Conservation (phyloP, 1,140 invertebrate genomes). For the Leptinotarsa defecta region DNA sequence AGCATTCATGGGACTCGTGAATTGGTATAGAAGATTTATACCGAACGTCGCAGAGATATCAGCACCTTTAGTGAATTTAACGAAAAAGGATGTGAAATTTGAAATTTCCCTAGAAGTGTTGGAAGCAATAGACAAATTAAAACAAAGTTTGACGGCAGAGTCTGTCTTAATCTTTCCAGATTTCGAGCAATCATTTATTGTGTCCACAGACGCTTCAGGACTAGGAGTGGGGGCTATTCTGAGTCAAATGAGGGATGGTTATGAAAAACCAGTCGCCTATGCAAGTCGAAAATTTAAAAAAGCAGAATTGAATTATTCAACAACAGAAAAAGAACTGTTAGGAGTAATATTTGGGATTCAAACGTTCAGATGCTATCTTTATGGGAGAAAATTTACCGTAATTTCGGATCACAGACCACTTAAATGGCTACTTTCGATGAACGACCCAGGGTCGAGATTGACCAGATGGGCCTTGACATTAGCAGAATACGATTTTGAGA, state of each 20-base stretch:
- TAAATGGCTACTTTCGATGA: conserved; percentile 30
- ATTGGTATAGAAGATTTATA: conserved; percentile 35
- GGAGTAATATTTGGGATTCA: conserved; percentile 19
- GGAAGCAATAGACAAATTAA: conserved; percentile 23
- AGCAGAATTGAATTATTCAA: conserved; percentile 25
- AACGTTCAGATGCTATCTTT: conserved; percentile 28
- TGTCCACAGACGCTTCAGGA: conserved; percentile 53
- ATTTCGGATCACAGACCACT: conserved; percentile 26
- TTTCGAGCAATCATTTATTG: conserved; percentile 49
- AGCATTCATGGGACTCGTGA: conserved; percentile 29
- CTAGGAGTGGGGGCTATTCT: conserved; percentile 32
- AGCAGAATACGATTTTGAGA: conserved; percentile 29
- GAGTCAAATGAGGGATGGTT: conserved; percentile 16
- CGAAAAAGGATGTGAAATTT: conserved; percentile 22
- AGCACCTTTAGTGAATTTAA: conserved; percentile 20
- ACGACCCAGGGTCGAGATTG: conserved; percentile 29
- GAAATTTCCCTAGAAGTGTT: conserved; percentile 6
- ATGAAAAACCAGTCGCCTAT: conserved; percentile 22
- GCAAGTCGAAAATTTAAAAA: conserved; percentile 21
- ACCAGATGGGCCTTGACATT: conserved; percentile 23
- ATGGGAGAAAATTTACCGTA: conserved; percentile 24
- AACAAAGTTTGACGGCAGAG: conserved; percentile 30
- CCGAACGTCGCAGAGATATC: conserved; percentile 21
- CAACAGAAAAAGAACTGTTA: conserved; percentile 26
- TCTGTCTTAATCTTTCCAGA: conserved; percentile 47